Evolutionary conservation across 2,113 vertebrate species (phyloP).

Genomic region (Myiozetetes cayanensis): DNA sequence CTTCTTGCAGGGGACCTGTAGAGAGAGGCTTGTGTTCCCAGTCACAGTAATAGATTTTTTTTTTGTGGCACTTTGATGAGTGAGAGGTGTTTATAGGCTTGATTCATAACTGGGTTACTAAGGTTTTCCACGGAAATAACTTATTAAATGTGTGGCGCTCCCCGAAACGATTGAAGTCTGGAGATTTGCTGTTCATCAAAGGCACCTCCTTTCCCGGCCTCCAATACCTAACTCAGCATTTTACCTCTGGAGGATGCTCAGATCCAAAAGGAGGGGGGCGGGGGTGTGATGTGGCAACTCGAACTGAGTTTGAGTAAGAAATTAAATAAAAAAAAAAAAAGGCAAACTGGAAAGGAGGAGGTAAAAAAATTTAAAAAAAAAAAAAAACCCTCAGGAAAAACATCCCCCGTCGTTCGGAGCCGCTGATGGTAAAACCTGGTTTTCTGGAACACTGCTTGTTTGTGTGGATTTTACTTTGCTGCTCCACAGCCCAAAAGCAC

Average conservation of each 20-base stretch:
- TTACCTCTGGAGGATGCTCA: slow-evolving; percentile 21
- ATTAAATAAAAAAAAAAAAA: background rate
- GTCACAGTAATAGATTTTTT: slow-evolving; percentile 62
- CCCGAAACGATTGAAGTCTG: slow-evolving; percentile 65
- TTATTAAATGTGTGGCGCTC: slow-evolving; percentile 74
- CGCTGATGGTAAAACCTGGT: slow-evolving; percentile 45
- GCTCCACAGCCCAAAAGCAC: background rate
- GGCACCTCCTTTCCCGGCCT: slow-evolving; percentile 20
- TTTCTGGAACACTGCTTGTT: slow-evolving; percentile 54
- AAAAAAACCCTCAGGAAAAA: slow-evolving; percentile 8
- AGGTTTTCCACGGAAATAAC: slow-evolving; percentile 83
- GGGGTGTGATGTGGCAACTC: background rate
- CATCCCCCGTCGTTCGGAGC: background rate
- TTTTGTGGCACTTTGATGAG: slow-evolving; percentile 74
- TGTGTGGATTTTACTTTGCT: slow-evolving; percentile 35
- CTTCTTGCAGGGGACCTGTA: slow-evolving; percentile 25
- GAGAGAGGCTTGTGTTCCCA: slow-evolving; percentile 53
- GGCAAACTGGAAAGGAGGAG: background rate
- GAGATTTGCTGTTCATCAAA: slow-evolving; percentile 70
- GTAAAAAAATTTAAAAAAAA: background rate
- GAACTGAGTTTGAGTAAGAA: background rate
- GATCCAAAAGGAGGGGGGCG: background rate
- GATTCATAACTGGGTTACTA: slow-evolving; percentile 74
- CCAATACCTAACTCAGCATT: slow-evolving; percentile 49
- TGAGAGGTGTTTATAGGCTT: slow-evolving; percentile 78